Evolutionary conservation across 2,888 invertebrate genomes (phyloP).

Genomic region (Ptilodon capucinus): DNA sequence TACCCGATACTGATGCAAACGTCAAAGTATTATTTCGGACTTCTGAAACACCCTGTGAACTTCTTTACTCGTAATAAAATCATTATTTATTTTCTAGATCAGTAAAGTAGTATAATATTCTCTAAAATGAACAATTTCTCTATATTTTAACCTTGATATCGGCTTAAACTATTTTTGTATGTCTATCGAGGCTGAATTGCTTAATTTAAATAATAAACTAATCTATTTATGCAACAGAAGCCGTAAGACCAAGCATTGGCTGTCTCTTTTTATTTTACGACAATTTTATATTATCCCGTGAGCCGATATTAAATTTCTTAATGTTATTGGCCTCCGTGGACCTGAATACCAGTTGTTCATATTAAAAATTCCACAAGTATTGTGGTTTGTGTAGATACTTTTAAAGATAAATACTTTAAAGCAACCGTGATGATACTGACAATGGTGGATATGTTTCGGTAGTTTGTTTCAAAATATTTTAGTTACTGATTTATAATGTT

Average conservation of each 20-base stretch:
- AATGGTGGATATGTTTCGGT: no score
- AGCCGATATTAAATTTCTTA: constrained; percentile 3
- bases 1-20: no score
- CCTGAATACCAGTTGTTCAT: neutral
- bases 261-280: neutral
- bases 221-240: neutral
- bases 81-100: no score
- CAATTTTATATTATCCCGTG: neutral
- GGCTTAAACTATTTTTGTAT: neutral
- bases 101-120: no score
- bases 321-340: neutral
- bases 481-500: no score
- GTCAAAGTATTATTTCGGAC: no score
- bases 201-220: neutral
- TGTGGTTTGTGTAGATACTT: neutral
- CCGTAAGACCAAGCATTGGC: neutral
- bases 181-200: neutral
- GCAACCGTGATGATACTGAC: no score
- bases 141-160: neutral
- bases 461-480: no score
- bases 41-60: no score
- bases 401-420: no score
- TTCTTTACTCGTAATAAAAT: no score
- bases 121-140: no score
- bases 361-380: neutral